phyloP scores from a whole-genome alignment of 2,113 vertebrate species.

The Peromyscus maniculatus region DNA sequence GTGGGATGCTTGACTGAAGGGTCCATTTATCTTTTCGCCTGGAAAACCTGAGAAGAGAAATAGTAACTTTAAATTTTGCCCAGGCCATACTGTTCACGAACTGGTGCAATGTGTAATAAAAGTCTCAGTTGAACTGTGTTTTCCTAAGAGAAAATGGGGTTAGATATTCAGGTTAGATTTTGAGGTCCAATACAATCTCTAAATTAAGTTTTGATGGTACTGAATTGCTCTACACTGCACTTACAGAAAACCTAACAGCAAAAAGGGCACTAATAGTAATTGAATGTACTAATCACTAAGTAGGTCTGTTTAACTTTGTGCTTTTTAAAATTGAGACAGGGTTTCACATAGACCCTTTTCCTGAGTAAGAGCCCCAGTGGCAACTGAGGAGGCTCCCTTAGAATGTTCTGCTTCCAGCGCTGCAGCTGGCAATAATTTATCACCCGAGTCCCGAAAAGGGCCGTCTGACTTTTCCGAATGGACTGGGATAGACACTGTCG shows the following conservation, averaged over 20 bases:
- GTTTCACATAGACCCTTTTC: background rate
- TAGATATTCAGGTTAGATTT: background rate
- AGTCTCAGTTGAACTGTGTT: background rate
- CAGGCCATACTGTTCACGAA: background rate
- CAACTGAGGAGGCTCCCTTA: too few species aligned
- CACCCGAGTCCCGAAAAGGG: too few species aligned
- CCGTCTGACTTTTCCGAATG: too few species aligned
- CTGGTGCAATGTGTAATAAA: background rate
- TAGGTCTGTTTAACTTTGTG: background rate
- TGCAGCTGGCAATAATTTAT: too few species aligned
- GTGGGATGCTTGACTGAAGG: background rate
- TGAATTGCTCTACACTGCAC: background rate
- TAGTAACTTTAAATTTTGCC: background rate
- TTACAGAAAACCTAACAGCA: background rate
- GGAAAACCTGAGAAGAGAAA: background rate
- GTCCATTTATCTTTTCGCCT: background rate
- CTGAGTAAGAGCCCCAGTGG: too few species aligned
- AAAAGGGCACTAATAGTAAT: background rate
- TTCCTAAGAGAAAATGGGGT: background rate
- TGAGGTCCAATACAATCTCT: background rate
- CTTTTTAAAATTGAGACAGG: too few species aligned
- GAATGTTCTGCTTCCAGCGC: too few species aligned
- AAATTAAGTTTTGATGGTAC: background rate
- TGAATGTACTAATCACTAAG: background rate
- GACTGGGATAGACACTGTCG: too few species aligned